phyloP scores from a whole-genome alignment of 2,113 vertebrate species.

The Thamnaconus septentrionalis region DNA sequence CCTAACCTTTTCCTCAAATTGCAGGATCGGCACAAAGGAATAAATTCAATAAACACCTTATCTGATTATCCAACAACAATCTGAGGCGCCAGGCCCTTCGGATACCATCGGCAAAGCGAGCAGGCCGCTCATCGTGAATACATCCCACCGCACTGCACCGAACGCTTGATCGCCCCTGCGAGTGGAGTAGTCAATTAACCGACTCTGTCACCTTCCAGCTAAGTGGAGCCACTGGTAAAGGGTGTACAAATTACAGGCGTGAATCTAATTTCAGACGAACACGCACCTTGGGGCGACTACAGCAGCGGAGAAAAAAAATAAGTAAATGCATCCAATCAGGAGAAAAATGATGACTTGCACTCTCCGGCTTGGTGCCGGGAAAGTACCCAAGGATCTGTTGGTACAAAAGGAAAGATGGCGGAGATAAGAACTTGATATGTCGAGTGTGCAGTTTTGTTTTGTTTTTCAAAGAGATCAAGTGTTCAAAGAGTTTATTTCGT shows the following conservation, averaged over 20 bases:
- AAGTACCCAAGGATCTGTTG: too few species aligned
- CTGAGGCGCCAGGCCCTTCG: conserved; percentile 12
- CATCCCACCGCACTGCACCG: conserved; percentile 23
- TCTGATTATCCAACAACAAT: conserved; percentile 28
- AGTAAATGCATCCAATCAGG: conserved; percentile 32
- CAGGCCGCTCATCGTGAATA: conserved; percentile 9
- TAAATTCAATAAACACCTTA: conserved; percentile 6
- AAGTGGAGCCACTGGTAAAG: conserved; percentile 52
- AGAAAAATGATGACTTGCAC: conserved; percentile 63
- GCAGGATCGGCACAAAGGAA: too few species aligned
- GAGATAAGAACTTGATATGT: too few species aligned
- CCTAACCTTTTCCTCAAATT: conserved; percentile 13
- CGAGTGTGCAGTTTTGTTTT: too few species aligned
- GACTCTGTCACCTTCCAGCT: conserved; percentile 59
- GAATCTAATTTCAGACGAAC: conserved; percentile 59
- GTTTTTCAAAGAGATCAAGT: too few species aligned
- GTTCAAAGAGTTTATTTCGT: too few species aligned
- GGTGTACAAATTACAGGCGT: conserved; percentile 43
- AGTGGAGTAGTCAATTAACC: conserved; percentile 60
- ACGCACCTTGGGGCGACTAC: conserved; percentile 16
- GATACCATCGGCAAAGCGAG: conserved; percentile 36
- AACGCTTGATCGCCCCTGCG: conserved; percentile 46
- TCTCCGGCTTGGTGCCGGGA: conserved; percentile 9
- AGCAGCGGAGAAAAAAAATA: conserved; percentile 16
- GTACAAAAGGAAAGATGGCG: too few species aligned